phyloP scores from a whole-genome alignment of 1,140 invertebrate genomes.

The Bombus confusus region DNA sequence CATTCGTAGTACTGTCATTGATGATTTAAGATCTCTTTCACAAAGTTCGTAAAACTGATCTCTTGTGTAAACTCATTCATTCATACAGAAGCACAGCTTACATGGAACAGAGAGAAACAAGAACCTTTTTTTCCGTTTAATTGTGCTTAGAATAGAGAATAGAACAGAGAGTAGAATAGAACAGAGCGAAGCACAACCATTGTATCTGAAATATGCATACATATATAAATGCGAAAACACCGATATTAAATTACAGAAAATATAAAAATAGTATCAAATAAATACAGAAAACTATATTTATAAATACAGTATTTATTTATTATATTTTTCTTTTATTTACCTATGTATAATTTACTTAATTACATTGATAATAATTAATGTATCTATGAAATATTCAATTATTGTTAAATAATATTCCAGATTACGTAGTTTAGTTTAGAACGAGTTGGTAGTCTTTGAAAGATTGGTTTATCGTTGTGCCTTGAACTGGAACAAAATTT shows the following conservation, averaged over 20 bases:
- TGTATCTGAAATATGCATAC: neutral
- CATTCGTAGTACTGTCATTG: neutral
- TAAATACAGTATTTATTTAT: too few species aligned
- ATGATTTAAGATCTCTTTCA: neutral
- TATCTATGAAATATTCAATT: neutral
- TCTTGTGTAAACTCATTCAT: neutral
- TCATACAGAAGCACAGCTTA: neutral
- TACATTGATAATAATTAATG: too few species aligned
- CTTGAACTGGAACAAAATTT: slow-evolving; percentile 16
- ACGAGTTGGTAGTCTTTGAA: neutral
- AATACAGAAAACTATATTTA: too few species aligned
- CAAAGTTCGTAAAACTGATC: neutral
- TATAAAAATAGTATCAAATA: neutral
- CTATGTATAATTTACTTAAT: too few species aligned
- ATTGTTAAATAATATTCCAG: neutral
- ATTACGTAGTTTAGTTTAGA: neutral
- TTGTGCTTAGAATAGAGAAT: neutral
- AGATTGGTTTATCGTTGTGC: neutral
- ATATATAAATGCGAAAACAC: too few species aligned
- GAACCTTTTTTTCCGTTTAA: neutral
- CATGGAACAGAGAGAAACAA: neutral
- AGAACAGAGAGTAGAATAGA: too few species aligned
- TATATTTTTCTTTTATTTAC: too few species aligned
- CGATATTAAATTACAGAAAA: neutral
- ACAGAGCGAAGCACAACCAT: neutral